Evolutionary conservation across 2,888 invertebrate species (phyloP).

Genomic region (Andrena chrysosceles): DNA sequence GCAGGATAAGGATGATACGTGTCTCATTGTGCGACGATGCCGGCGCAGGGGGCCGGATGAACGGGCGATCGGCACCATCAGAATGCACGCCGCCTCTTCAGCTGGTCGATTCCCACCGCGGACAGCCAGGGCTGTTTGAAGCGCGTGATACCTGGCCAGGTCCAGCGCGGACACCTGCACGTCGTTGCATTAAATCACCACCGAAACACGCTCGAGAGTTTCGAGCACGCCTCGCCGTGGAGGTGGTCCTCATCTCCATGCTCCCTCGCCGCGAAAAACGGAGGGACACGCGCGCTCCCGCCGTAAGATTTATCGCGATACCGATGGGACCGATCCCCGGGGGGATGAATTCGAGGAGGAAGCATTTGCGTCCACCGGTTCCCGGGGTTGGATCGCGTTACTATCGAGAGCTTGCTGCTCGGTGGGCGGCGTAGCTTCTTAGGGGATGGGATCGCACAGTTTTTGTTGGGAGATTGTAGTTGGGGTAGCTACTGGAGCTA

Average conservation of each 20-base stretch:
- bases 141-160: slow-evolving; percentile 61
- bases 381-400: not conserved
- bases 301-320: slow-evolving; percentile 59
- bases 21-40: slow-evolving; percentile 77
- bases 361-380: not conserved
- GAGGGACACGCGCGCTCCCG: slow-evolving; percentile 34
- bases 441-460: too few species aligned
- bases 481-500: too few species aligned
- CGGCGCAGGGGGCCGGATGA: slow-evolving; percentile 48
- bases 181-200: slow-evolving; percentile 75
- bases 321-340: slow-evolving; percentile 12
- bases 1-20: slow-evolving; percentile 82
- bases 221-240: slow-evolving; percentile 53
- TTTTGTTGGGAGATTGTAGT: too few species aligned
- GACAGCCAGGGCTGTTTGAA: slow-evolving; percentile 57
- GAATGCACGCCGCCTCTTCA: slow-evolving; percentile 72
- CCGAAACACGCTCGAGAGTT: slow-evolving; percentile 65
- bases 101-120: slow-evolving; percentile 62
- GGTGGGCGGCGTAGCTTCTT: slow-evolving; percentile 3
- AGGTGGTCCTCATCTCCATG: slow-evolving; percentile 73
- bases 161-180: slow-evolving; percentile 67
- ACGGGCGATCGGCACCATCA: slow-evolving; percentile 67
- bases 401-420: slow-evolving; percentile 4
- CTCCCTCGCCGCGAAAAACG: slow-evolving; percentile 52
- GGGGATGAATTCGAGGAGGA: slow-evolving; percentile 17